These are phyloP conservation scores for Cervus canadensis DNA, from an alignment of 2,113 vertebrate genomes.

Conservation along the genomic window DNA sequence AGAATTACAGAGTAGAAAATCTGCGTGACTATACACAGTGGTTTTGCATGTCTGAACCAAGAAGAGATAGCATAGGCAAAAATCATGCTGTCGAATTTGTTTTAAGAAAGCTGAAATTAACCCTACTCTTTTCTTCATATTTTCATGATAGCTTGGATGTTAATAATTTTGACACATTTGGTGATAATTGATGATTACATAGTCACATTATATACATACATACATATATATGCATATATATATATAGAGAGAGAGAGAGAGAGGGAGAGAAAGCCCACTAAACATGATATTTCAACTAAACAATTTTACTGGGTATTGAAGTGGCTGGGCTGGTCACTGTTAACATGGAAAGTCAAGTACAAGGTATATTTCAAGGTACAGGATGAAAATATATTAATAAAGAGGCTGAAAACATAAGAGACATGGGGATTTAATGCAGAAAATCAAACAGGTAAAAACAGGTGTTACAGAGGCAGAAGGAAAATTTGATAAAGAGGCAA, in stretches of 20 bases:
- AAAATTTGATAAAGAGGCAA: neutral
- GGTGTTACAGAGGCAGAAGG: neutral
- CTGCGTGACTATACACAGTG: neutral
- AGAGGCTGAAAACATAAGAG: conserved; percentile 10
- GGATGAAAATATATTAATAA: neutral
- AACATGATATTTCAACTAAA: neutral
- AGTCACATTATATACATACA: neutral
- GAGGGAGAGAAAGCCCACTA: neutral
- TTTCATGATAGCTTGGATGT: neutral
- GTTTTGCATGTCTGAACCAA: neutral
- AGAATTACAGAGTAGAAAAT: neutral
- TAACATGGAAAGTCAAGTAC: conserved; percentile 14
- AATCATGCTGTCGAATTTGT: neutral
- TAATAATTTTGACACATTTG: neutral
- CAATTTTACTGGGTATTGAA: neutral
- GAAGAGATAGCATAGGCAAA: neutral
- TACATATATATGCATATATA: neutral
- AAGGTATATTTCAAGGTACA: conserved; percentile 12
- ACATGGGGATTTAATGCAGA: neutral
- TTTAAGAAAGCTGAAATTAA: neutral
- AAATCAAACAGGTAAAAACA: conserved; percentile 18
- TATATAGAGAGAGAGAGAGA: neutral
- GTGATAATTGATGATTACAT: neutral
- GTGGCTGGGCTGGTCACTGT: neutral
- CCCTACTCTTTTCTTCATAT: neutral